Evolutionary conservation across 2,113 vertebrate species (phyloP).

Genomic region (Camarhynchus parvulus): DNA sequence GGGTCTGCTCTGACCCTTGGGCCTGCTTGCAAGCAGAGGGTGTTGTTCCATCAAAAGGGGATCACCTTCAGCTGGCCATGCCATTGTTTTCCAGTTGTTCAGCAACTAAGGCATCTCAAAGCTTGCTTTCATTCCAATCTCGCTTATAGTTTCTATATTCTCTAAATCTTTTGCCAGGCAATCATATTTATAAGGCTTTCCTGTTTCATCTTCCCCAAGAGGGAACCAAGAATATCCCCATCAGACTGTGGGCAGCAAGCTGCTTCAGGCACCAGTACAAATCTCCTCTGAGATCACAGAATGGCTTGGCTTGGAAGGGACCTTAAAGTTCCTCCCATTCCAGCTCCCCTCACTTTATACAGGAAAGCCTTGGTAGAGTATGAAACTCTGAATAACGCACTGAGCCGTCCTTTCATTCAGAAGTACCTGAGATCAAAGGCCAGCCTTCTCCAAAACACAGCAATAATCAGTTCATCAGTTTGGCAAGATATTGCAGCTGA

Average conservation of each 20-base stretch:
- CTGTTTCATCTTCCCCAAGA: too few species aligned
- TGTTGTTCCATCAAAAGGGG: too few species aligned
- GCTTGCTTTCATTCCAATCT: too few species aligned
- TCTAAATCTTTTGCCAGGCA: too few species aligned
- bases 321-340: background rate
- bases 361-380: background rate
- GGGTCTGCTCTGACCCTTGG: too few species aligned
- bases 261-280: background rate
- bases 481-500: background rate
- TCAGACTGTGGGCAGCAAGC: background rate
- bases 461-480: background rate
- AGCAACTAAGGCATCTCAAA: too few species aligned
- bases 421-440: background rate
- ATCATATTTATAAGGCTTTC: too few species aligned
- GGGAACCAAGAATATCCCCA: background rate
- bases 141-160: too few species aligned
- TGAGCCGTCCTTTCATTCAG: background rate
- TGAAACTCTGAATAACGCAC: background rate
- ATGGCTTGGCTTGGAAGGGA: background rate
- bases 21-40: too few species aligned
- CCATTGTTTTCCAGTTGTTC: too few species aligned
- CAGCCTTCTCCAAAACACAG: background rate
- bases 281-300: background rate
- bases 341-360: background rate
- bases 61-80: too few species aligned